Evolutionary conservation across 2,888 invertebrate genomes (phyloP).

Genomic region (Lapara coniferarum): DNA sequence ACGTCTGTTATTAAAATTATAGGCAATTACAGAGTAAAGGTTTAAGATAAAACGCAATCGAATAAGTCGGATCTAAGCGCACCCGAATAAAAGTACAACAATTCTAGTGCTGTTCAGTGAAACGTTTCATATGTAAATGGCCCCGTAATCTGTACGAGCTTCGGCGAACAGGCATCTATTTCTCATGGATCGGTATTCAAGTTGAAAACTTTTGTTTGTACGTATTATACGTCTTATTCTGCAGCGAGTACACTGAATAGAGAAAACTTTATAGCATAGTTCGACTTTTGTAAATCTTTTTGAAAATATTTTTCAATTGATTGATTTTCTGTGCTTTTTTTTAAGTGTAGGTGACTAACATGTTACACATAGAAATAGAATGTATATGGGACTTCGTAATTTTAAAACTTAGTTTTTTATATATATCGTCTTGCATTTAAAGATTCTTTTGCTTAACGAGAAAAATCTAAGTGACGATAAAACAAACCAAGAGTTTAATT

Average conservation of each 20-base stretch:
- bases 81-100: slow-evolving; percentile 63
- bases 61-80: slow-evolving; percentile 56
- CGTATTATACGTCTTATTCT: slow-evolving; percentile 21
- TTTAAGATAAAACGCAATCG: slow-evolving; percentile 50
- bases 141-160: slow-evolving; percentile 71
- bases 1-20: background rate
- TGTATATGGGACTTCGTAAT: background rate
- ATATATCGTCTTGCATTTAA: too few species aligned
- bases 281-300: background rate
- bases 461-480: too few species aligned
- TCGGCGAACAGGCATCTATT: slow-evolving; percentile 68
- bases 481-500: too few species aligned
- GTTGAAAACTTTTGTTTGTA: slow-evolving; percentile 59
- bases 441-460: too few species aligned
- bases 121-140: slow-evolving; percentile 81
- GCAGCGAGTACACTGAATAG: background rate
- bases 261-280: background rate
- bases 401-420: background rate
- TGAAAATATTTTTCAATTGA: background rate
- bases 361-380: background rate
- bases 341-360: background rate
- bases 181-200: slow-evolving; percentile 63
- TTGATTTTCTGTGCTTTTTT: background rate
- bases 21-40: slow-evolving; percentile 41
- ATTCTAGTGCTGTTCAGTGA: slow-evolving; percentile 71